Conservation (phyloP, 2,797 vertebrate genomes). For the Mus caroli region DNA sequence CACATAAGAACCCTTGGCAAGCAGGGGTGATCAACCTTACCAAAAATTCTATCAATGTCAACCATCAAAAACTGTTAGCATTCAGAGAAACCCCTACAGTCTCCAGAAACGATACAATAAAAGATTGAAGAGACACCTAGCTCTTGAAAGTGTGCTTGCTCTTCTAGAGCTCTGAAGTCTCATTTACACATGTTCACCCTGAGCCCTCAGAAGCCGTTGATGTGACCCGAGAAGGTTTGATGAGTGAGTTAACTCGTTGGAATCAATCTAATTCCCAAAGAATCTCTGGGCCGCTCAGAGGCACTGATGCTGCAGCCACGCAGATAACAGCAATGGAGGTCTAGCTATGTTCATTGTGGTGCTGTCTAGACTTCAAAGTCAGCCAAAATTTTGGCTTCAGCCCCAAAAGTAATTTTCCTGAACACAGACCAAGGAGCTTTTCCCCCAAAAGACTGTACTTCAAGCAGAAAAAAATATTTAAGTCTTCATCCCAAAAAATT, state of each 20-base stretch:
- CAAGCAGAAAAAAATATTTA: constrained; percentile 46
- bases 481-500: background rate
- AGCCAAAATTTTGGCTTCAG: constrained; percentile 73
- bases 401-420: constrained; percentile 78
- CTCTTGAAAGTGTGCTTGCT: background rate
- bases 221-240: constrained; percentile 7
- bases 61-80: background rate
- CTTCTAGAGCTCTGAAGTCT: constrained; percentile 25
- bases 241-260: constrained; percentile 25
- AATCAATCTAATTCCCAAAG: constrained; percentile 50
- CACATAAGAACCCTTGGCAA: fast-evolving
- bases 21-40: background rate
- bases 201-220: background rate
- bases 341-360: constrained; percentile 34
- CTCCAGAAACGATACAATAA: background rate
- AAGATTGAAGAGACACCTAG: constrained; percentile 3
- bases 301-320: background rate
- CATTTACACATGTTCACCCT: constrained; percentile 15
- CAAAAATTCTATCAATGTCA: background rate
- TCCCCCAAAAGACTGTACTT: constrained; percentile 53
- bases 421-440: constrained; percentile 65
- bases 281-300: background rate
- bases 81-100: background rate
- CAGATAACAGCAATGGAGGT: background rate
- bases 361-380: constrained; percentile 77